A percentile compares a stretch with the other conserved stretches of the same genome.
These are phyloP conservation scores for Drosophila oshimai DNA, from an alignment of 1,140 invertebrate species.

Conservation along the genomic window DNA sequence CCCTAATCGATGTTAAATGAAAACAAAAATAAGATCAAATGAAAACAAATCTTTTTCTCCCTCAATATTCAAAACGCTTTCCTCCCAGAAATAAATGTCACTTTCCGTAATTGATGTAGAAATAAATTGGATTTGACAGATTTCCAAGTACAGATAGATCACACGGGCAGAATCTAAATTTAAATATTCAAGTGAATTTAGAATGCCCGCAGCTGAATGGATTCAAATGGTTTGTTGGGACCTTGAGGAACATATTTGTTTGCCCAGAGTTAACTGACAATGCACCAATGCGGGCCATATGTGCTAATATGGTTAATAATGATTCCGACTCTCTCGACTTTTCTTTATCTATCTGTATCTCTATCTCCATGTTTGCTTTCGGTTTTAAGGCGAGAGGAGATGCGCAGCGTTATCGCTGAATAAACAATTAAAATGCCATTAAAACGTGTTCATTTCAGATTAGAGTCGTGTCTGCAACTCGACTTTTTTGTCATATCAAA, in stretches of 20 bases:
- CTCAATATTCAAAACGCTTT: background rate
- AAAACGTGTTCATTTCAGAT: conserved; percentile 70
- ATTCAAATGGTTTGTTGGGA: background rate
- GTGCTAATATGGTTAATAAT: conserved; percentile 25
- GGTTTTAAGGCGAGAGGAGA: conserved; percentile 24
- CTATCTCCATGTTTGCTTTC: background rate
- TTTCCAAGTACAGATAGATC: conserved; percentile 37
- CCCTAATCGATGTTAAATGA: background rate
- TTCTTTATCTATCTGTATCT: background rate
- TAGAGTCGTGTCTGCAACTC: conserved; percentile 22
- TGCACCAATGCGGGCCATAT: conserved; percentile 43
- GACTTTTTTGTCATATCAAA: conserved; percentile 27
- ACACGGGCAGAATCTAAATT: conserved; percentile 37
- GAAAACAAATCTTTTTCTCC: background rate
- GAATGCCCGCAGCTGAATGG: conserved; percentile 20
- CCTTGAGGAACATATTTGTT: conserved; percentile 44
- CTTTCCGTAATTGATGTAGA: conserved; percentile 26
- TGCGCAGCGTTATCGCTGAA: conserved; percentile 65
- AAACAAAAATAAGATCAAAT: background rate
- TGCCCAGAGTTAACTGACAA: conserved; percentile 9
- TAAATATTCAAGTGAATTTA: conserved; percentile 14
- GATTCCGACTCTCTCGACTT: background rate
- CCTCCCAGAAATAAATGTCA: conserved; percentile 13
- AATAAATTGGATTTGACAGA: conserved; percentile 39
- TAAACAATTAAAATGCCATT: conserved; percentile 75